Percentiles rank a stretch among this genome's conserved stretches.
phyloP scores from a whole-genome alignment of 2,888 invertebrate genomes.

The Amphipyra tragopoginis region DNA sequence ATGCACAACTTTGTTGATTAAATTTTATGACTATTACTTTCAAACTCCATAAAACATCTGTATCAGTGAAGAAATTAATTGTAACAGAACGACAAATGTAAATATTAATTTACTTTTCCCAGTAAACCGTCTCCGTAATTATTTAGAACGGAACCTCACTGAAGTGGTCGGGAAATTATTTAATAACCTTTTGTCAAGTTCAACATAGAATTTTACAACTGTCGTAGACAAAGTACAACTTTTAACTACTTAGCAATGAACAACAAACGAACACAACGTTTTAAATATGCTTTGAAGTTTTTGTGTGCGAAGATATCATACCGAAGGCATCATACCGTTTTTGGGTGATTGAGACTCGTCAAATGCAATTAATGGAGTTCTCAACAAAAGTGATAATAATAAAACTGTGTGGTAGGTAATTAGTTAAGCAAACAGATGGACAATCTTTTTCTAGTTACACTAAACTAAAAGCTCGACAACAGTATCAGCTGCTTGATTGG shows the following conservation, averaged over 20 bases:
- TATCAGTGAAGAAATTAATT: constrained; percentile 33
- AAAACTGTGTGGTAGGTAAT: too few species aligned
- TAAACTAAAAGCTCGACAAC: not conserved
- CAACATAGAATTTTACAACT: constrained; percentile 39
- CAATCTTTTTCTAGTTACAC: too few species aligned
- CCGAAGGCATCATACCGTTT: not conserved
- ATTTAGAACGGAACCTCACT: constrained; percentile 19
- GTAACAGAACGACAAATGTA: constrained; percentile 27
- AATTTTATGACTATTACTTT: constrained; percentile 1
- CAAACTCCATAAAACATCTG: constrained; percentile 15
- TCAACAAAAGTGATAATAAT: too few species aligned
- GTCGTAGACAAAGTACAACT: constrained; percentile 40
- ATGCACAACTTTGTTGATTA: not conserved
- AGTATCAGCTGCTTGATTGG: constrained; percentile 17
- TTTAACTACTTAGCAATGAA: constrained; percentile 46
- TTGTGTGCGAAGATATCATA: constrained; percentile 15
- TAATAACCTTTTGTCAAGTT: constrained; percentile 51
- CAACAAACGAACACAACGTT: constrained; percentile 37
- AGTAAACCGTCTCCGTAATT: constrained; percentile 34
- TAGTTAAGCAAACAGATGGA: too few species aligned
- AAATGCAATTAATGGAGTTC: too few species aligned
- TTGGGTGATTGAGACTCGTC: not conserved
- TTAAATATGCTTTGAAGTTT: constrained; percentile 38
- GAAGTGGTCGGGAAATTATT: constrained; percentile 49
- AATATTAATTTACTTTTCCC: constrained; percentile 40